Base-by-base conservation (phyloP, 2,797 vertebrate species). In the Lagocephalus sceleratus region DNA sequence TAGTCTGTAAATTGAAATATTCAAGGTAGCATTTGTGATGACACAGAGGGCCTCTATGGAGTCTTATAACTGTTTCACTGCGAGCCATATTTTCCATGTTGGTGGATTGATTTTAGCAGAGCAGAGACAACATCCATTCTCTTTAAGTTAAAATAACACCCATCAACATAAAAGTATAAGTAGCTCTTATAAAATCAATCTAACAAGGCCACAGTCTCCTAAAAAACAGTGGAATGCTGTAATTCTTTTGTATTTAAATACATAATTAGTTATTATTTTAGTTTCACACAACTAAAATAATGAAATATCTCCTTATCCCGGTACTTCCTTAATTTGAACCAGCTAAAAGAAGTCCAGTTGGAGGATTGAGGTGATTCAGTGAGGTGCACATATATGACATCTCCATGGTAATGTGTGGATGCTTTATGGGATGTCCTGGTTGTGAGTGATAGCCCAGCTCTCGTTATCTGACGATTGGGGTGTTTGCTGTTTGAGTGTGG, bases 381-480 rank as follows among this genome's bases (percentile, higher is more conserved):
- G 53, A 73, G 75, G 75, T 75, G 54, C 78, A 77, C 78, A 87
- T 84, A 70, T 84, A 85, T 80, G 82, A 75, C 75, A 80, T 44
- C 72, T 81, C 66, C 70, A 75, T 83, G 74, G 76, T 81, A 83
- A 86, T 86, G 77, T 75, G 79, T 81, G 52, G 72, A 75, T 87
- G 85, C 77, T 88, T 88, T 86, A 86, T 81, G 85, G 84, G 79
- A 60, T 75, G 32, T 86, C 76, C 78, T 79, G 79, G 64, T 66
- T 68, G 68, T 90, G 88, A 92, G 81, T 77, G 84, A 91, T 90
- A 76, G 80, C 77, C 68, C 68, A 63, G 78, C 82, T 84, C 88
- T 90, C 67, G 77, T 89, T 90, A 89, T 88, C 85, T 87, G 84
- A 87, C 85, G 74, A 90, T 91, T 89, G 89, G 79, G 88, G 84